Conservation (phyloP, 2,113 vertebrate genomes). For the Cephalopterus ornatus region DNA sequence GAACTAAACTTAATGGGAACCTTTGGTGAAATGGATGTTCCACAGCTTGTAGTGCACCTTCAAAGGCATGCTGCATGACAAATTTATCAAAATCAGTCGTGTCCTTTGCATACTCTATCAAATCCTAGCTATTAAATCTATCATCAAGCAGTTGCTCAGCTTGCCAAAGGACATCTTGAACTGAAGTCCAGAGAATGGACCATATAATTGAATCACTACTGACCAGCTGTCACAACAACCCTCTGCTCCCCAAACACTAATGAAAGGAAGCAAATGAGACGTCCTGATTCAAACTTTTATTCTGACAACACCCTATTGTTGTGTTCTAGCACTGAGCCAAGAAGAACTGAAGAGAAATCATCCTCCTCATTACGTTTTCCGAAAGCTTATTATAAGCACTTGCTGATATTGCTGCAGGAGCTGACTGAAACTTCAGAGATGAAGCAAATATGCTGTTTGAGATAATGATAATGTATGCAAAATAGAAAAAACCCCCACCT, state of each 20-base stretch:
- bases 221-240: conserved; percentile 30
- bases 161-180: conserved; percentile 39
- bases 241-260: not conserved
- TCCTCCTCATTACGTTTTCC: not conserved
- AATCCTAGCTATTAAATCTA: conserved; percentile 13
- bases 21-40: not conserved
- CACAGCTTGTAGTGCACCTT: not conserved
- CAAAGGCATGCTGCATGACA: not conserved
- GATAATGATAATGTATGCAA: not conserved
- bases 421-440: conserved; percentile 6
- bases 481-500: not conserved
- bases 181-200: conserved; percentile 26
- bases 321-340: not conserved
- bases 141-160: not conserved
- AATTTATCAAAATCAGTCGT: not conserved
- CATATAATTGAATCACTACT: conserved; percentile 37
- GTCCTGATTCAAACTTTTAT: not conserved
- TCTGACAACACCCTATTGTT: not conserved
- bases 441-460: not conserved
- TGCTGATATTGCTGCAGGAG: not conserved
- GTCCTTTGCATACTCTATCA: not conserved
- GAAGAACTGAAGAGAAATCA: conserved; percentile 9
- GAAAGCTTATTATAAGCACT: conserved; percentile 15
- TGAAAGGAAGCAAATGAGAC: conserved; percentile 33
- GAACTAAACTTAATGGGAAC: not conserved